Percentiles rank a stretch among this genome's conserved stretches.
These are phyloP conservation scores for Apodemia zela DNA, from an alignment of 2,888 invertebrate genomes.

Conservation along the genomic window DNA sequence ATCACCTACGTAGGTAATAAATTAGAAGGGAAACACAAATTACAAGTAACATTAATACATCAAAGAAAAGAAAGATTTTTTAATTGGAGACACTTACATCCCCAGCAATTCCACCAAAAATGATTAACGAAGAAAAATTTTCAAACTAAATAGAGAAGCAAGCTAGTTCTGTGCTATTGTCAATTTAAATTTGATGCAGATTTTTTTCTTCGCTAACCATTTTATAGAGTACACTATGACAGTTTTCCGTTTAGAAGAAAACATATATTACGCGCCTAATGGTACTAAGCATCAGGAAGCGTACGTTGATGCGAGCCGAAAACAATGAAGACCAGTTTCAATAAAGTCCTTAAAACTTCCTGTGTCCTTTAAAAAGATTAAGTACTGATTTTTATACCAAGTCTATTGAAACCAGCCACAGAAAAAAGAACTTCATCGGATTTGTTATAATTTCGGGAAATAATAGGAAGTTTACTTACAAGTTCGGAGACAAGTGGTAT, in stretches of 20 bases:
- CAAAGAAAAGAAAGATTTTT: slow-evolving; percentile 57
- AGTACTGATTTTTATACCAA: slow-evolving; percentile 37
- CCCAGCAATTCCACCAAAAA: slow-evolving; percentile 7
- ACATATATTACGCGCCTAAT: slow-evolving; percentile 80
- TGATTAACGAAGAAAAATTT: slow-evolving; percentile 14
- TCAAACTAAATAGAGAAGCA: too few relatives aligned
- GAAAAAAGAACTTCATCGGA: slow-evolving; percentile 55
- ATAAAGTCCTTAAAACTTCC: slow-evolving; percentile 26
- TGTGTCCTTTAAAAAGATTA: slow-evolving; percentile 20
- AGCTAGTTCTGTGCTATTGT: neutral
- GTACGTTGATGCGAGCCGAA: slow-evolving; percentile 72
- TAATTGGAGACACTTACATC: slow-evolving; percentile 42
- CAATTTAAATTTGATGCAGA: neutral
- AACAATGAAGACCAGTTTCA: slow-evolving; percentile 74
- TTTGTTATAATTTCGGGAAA: slow-evolving; percentile 42
- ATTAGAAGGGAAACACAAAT: slow-evolving; percentile 59
- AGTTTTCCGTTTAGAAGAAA: slow-evolving; percentile 65
- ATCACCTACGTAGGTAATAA: slow-evolving; percentile 48
- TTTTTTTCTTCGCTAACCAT: slow-evolving; percentile 26
- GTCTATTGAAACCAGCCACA: slow-evolving; percentile 63
- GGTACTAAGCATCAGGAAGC: slow-evolving; percentile 77
- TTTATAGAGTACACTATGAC: slow-evolving; percentile 54
- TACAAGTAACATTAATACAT: slow-evolving; percentile 68
- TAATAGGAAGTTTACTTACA: slow-evolving; percentile 85
- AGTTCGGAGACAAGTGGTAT: slow-evolving; percentile 99